Conservation (phyloP, 1,140 invertebrate species). For the Solenopsis invicta region DNA sequence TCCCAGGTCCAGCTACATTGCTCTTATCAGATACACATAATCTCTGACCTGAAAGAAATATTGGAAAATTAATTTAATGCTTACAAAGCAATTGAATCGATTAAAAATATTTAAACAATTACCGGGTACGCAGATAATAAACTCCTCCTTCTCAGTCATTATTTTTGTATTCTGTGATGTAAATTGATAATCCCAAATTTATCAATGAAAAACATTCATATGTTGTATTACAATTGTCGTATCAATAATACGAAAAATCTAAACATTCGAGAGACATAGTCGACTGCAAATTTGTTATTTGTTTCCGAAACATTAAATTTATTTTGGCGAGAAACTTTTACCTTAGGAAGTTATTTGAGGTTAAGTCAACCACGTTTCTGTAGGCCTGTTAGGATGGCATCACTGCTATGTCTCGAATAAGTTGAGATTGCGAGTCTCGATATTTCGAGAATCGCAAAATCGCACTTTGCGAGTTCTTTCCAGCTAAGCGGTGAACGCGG, state of each 20-base stretch:
- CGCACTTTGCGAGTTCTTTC: too few relatives aligned
- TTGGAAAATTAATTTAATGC: conserved; percentile 9
- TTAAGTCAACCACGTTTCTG: neutral
- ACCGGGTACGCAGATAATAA: conserved; percentile 88
- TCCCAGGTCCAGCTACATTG: conserved; percentile 91
- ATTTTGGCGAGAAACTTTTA: neutral
- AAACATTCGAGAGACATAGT: neutral
- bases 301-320: neutral
- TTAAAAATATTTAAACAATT: conserved; percentile 41
- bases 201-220: conserved; percentile 1
- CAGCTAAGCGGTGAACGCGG: too few relatives aligned
- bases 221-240: neutral
- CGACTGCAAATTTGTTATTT: neutral
- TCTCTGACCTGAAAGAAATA: conserved; percentile 89
- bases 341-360: neutral
- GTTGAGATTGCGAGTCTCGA: too few relatives aligned
- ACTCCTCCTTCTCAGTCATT: conserved; percentile 70
- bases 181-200: neutral
- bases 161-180: neutral
- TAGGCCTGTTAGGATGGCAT: too few relatives aligned
- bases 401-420: too few relatives aligned
- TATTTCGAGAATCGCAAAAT: too few relatives aligned
- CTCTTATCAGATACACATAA: conserved; percentile 90
- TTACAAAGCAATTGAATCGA: neutral
- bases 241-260: neutral